phyloP scores from a whole-genome alignment of 2,113 vertebrate genomes.

The Dermatemys mawii region DNA sequence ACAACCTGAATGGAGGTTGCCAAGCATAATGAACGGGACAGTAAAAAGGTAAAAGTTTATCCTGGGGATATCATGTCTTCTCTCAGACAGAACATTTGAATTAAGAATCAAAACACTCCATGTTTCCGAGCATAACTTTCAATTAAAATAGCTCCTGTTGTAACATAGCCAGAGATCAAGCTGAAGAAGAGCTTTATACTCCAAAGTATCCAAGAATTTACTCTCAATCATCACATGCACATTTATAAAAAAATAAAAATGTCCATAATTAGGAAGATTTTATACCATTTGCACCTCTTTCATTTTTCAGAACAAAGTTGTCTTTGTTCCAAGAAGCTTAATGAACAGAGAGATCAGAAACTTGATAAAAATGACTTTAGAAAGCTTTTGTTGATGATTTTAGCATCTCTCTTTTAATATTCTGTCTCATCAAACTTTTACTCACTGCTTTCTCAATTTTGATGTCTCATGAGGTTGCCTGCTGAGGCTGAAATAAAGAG shows the following conservation, averaged over 20 bases:
- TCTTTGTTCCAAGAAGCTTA: slow-evolving; percentile 36
- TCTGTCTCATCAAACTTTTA: not conserved
- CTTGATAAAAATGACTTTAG: not conserved
- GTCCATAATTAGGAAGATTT: slow-evolving; percentile 51
- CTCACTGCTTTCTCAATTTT: not conserved
- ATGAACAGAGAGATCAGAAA: slow-evolving; percentile 13
- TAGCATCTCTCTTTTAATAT: not conserved
- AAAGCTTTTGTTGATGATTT: no score
- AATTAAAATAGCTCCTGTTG: slow-evolving; percentile 55
- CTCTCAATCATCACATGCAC: slow-evolving; percentile 19
- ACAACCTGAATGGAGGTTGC: not conserved
- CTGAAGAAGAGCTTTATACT: slow-evolving; percentile 23
- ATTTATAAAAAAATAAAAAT: slow-evolving; percentile 53
- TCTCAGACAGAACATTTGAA: slow-evolving; percentile 25
- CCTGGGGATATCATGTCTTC: not conserved
- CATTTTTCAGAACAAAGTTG: slow-evolving; percentile 36
- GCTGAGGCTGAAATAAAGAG: not conserved
- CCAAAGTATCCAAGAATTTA: slow-evolving; percentile 30
- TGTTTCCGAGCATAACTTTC: slow-evolving; percentile 23
- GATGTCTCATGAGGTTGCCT: not conserved
- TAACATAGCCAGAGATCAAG: slow-evolving; percentile 26
- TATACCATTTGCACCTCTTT: slow-evolving; percentile 23
- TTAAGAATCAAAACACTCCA: slow-evolving; percentile 39
- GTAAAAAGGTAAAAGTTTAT: slow-evolving; percentile 16
- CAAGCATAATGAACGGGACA: fast-evolving